Evolutionary conservation across 53 echinoderm and acorn worm species (phyloP).

Genomic region (Stichopus horrens): DNA sequence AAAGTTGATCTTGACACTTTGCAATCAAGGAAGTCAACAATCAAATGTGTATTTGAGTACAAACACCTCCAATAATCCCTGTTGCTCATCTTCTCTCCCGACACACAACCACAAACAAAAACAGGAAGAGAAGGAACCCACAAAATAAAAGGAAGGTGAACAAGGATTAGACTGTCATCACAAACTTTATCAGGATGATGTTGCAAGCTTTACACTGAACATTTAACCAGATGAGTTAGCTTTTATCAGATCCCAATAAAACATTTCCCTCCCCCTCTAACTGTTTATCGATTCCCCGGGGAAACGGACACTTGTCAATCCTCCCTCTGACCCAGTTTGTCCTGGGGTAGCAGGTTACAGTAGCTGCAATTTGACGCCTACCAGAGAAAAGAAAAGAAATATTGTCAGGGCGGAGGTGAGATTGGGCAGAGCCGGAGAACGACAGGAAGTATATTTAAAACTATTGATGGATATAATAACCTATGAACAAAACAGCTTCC

Average conservation of each 20-base stretch:
- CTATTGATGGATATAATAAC: slow-evolving; percentile 37
- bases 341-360: background rate
- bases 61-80: background rate
- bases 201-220: slow-evolving; percentile 17
- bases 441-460: background rate
- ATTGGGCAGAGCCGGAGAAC: background rate
- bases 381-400: background rate
- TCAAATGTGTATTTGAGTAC: background rate
- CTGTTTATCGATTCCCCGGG: background rate
- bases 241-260: background rate
- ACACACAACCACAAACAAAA: background rate
- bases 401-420: background rate
- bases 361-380: background rate
- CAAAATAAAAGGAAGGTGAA: slow-evolving; percentile 6
- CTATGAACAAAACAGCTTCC: slow-evolving; percentile 10
- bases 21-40: too few species aligned
- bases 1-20: too few species aligned
- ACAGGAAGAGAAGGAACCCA: background rate
- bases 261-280: background rate
- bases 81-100: background rate
- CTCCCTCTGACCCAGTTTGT: slow-evolving; percentile 14
- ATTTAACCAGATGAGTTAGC: slow-evolving; percentile 18
- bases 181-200: slow-evolving; percentile 8
- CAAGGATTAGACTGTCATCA: slow-evolving; percentile 10
- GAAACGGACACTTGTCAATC: slow-evolving; percentile 6